These are phyloP conservation scores for Myodes glareolus DNA, from an alignment of 2,113 vertebrate genomes.

Conservation along the genomic window DNA sequence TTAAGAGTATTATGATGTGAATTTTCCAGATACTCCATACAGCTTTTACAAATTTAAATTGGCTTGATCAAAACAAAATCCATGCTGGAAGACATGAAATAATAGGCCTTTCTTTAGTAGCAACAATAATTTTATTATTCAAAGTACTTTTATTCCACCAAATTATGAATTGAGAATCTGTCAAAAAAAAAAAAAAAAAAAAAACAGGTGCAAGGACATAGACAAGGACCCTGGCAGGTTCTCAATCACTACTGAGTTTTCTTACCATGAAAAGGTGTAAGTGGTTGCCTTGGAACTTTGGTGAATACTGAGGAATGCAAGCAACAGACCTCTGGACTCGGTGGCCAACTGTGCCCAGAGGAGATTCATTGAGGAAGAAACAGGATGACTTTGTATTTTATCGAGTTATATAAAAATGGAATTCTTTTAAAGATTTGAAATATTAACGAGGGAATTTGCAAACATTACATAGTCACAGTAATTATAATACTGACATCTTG, in stretches of 20 bases:
- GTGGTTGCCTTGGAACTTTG: neutral
- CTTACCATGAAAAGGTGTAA: neutral
- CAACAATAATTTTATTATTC: neutral
- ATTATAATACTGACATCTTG: neutral
- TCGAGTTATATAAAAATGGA: neutral
- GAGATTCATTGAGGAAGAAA: constrained; percentile 2
- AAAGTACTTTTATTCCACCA: neutral
- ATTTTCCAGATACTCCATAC: neutral
- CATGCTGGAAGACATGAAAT: neutral
- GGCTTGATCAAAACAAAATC: neutral
- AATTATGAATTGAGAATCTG: neutral
- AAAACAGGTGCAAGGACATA: neutral
- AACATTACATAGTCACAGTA: neutral
- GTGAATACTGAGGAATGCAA: constrained; percentile 7
- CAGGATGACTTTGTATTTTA: neutral
- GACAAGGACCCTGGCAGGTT: neutral
- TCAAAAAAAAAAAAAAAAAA: too few species aligned
- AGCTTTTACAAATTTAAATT: constrained; percentile 30
- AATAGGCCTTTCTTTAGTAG: neutral
- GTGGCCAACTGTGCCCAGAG: neutral
- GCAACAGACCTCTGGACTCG: neutral
- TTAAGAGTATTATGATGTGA: constrained; percentile 5
- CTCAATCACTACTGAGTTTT: neutral
- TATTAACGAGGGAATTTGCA: constrained; percentile 3
- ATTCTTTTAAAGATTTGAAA: constrained; percentile 20